Percentiles rank a stretch among this genome's conserved stretches.
These are phyloP conservation scores for Pantherophis guttatus DNA, from an alignment of 2,113 vertebrate species.

Conservation along the genomic window DNA sequence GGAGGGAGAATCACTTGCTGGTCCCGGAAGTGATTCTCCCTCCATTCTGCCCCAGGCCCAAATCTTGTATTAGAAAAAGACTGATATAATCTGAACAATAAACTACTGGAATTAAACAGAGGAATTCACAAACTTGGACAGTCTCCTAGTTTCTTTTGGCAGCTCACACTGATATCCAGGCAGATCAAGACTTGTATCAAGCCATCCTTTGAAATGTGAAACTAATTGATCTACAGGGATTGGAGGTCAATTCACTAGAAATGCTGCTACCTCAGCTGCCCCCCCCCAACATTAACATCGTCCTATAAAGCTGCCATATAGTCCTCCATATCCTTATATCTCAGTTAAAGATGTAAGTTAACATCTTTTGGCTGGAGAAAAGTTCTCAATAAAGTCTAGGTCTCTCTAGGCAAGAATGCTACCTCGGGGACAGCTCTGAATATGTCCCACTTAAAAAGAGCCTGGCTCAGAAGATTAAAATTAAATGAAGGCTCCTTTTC, in stretches of 20 bases:
- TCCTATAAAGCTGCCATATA: background rate
- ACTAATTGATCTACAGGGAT: background rate
- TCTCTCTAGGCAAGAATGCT: background rate
- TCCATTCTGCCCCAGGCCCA: background rate
- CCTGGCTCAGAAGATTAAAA: background rate
- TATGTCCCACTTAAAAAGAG: background rate
- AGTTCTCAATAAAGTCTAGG: background rate
- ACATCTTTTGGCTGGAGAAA: background rate
- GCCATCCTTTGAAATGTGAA: background rate
- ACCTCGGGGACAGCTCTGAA: background rate
- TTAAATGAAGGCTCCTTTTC: background rate
- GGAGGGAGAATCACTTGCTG: too few relatives aligned
- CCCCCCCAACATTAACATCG: background rate
- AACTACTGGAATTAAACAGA: background rate
- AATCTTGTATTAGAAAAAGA: background rate
- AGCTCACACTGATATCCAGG: background rate
- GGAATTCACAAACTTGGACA: background rate
- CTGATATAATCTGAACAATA: background rate
- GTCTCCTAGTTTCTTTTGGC: background rate
- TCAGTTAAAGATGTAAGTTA: background rate
- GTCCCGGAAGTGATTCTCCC: background rate
- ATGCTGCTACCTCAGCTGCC: background rate
- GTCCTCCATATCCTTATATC: background rate
- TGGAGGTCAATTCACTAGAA: background rate
- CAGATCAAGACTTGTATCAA: background rate